Conservation (phyloP, 2,888 invertebrate genomes). For the Euzetes globulus region DNA sequence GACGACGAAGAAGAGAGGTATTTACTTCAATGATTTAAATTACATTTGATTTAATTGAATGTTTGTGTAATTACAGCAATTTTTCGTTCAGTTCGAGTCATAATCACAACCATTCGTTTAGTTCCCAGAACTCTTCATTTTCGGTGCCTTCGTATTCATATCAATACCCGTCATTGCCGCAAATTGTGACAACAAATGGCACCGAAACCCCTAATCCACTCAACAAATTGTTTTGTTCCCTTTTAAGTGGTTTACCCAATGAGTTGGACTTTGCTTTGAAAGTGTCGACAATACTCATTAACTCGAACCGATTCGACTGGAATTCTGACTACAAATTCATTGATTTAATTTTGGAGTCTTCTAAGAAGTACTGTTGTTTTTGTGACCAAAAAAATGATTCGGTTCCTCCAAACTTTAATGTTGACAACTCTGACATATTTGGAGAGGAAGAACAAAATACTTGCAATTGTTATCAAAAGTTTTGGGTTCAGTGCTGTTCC, state of each 20-base stretch:
- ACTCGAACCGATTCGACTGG: constrained; percentile 46
- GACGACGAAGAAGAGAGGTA: constrained; percentile 42
- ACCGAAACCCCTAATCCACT: constrained; percentile 24
- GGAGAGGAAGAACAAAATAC: not conserved
- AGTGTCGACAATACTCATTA: constrained; percentile 87
- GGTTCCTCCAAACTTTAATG: not conserved
- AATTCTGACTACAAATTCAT: constrained; percentile 35
- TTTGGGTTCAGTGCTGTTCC: constrained; percentile 29
- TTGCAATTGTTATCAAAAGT: constrained; percentile 35
- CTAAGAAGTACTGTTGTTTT: constrained; percentile 35
- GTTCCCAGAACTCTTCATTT: not conserved
- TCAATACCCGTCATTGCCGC: constrained; percentile 75
- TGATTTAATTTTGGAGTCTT: constrained; percentile 34
- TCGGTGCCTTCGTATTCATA: constrained; percentile 64
- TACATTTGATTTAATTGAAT: not conserved
- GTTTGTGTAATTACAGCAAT: not conserved
- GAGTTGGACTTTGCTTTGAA: constrained; percentile 98
- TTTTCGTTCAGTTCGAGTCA: constrained; percentile 17
- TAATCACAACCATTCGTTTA: constrained; percentile 13
- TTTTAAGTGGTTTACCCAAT: constrained; percentile 89
- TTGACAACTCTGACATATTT: constrained; percentile 2
- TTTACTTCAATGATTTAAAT: too few relatives aligned
- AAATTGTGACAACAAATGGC: not conserved
- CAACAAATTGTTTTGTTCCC: constrained; percentile 70
- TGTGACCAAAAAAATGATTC: constrained; percentile 33